Evolutionary conservation across 2,113 vertebrate genomes (phyloP).

Genomic region (Colistium nudipinnis): DNA sequence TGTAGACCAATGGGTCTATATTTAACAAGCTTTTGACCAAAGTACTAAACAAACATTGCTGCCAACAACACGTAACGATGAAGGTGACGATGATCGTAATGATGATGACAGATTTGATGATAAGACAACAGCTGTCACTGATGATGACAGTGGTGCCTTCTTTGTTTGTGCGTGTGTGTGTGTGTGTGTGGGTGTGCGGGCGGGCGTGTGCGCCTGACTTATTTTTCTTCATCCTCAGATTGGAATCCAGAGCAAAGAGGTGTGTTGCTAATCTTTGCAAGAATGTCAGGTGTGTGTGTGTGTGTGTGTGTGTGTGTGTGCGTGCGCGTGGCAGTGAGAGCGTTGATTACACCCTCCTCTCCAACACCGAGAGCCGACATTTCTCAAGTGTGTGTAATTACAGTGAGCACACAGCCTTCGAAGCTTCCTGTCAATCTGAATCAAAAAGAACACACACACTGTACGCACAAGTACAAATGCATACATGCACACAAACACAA

Average conservation of each 20-base stretch:
- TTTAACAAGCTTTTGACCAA: constrained; percentile 35
- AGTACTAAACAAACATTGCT: constrained; percentile 51
- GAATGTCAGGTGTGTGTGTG: constrained; percentile 80
- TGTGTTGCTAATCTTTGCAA: constrained; percentile 82
- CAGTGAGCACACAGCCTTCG: constrained; percentile 80
- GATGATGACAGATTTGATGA: constrained; percentile 67
- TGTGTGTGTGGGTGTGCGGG: constrained; percentile 14
- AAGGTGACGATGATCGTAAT: constrained; percentile 63
- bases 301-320: constrained; percentile 33
- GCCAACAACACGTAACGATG: constrained; percentile 41
- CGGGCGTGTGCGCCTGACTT: constrained; percentile 56
- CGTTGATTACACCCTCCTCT: constrained; percentile 81
- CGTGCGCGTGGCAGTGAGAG: constrained; percentile 48
- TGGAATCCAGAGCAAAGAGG: constrained; percentile 74
- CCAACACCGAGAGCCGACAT: constrained; percentile 72
- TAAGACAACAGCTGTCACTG: constrained; percentile 63
- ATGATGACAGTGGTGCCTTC: constrained; percentile 64
- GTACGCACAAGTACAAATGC: constrained; percentile 20
- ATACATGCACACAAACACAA: constrained; percentile 47
- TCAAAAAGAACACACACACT: constrained; percentile 73
- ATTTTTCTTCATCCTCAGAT: constrained; percentile 67
- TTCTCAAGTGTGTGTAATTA: constrained; percentile 84
- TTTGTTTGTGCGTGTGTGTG: constrained; percentile 40
- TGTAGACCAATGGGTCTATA: constrained; percentile 9
- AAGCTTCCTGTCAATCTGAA: constrained; percentile 83